phyloP scores from a whole-genome alignment of 1,140 invertebrate species.

The Diplogasteroides magnus region DNA sequence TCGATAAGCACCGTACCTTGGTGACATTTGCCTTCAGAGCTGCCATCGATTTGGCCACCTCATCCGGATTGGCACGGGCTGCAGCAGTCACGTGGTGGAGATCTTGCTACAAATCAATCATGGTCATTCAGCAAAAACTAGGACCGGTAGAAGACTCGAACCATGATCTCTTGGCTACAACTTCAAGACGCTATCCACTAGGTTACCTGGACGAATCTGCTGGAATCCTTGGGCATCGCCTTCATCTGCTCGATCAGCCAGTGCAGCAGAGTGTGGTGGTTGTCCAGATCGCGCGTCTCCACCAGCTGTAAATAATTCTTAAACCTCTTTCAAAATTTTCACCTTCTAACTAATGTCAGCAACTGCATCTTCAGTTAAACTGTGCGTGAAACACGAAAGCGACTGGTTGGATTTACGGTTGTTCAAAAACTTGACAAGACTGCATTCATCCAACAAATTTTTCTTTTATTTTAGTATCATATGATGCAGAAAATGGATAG shows the following conservation, averaged over 20 bases:
- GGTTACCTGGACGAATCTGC: not conserved
- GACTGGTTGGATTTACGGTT: too few relatives aligned
- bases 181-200: too few relatives aligned
- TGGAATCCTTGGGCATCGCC: constrained; percentile 68
- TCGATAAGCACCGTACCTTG: constrained; percentile 23
- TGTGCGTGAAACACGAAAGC: too few relatives aligned
- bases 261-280: constrained; percentile 84
- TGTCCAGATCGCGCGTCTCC: constrained; percentile 88
- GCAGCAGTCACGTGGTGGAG: constrained; percentile 70
- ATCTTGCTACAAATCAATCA: constrained; percentile 77
- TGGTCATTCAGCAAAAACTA: constrained; percentile 59
- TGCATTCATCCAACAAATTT: too few relatives aligned
- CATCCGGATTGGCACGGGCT: constrained; percentile 55
- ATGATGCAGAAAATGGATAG: too few relatives aligned
- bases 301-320: constrained; percentile 64
- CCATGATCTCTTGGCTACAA: too few relatives aligned
- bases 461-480: too few relatives aligned
- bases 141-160: too few relatives aligned
- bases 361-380: too few relatives aligned
- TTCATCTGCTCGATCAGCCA: constrained; percentile 83
- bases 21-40: constrained; percentile 19
- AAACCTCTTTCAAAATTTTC: constrained; percentile 1
- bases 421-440: too few relatives aligned
- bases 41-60: constrained; percentile 26
- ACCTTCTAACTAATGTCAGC: too few relatives aligned